Base-by-base conservation (phyloP, 2,888 invertebrate species). In the Zygaena filipendulae region DNA sequence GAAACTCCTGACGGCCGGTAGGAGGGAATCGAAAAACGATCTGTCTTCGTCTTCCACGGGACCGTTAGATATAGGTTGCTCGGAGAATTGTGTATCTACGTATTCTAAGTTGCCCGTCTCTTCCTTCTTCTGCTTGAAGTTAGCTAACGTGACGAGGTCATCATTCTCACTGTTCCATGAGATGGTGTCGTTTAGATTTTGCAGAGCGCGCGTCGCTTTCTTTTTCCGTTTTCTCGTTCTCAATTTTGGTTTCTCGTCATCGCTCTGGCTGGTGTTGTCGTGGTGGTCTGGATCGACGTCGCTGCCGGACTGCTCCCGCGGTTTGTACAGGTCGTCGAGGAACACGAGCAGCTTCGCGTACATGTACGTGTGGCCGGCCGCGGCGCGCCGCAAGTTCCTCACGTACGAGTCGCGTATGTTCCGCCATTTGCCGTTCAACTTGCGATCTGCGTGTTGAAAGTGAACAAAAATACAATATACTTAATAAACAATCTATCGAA, bases 371-470 rank as follows among this genome's bases (percentile, higher is more conserved):
- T 47, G 52, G 11, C 35, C 27, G 8, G 44, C 49, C 27, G 49
- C 51, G 13, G 48, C 50, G 12, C 50, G 44, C 34, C 56, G 62
- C 4, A 51, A 31, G 36, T 60, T 50, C n/a, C 72, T 53, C 11
- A 70, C 72, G 47, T 59, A 72, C 2, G 68, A 61, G 37, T 72
- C 74, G n/a, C 70, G 49, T 23, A 72, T 59, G 45, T 71, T 71
- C n/a, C 74, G 58, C 74, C 74, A 72, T 58, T 71, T 72, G 43
- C 53, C 49, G 32, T 66, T 51, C 3, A 72, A 47, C 43, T 61
- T 71, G 42, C 57, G 62, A 45, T 50, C 71, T 72, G 63, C n/a
- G n/a, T n/a, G n/a, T n/a, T n/a, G n/a, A n/a, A n/a, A n/a, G n/a
- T n/a, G n/a, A n/a, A n/a, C 52, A 55, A 41, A 25, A 41, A 26